Percentiles rank a stretch among this genome's conserved stretches.
Evolutionary conservation across 2,113 vertebrate species (phyloP).

Genomic region (Uria lomvia): DNA sequence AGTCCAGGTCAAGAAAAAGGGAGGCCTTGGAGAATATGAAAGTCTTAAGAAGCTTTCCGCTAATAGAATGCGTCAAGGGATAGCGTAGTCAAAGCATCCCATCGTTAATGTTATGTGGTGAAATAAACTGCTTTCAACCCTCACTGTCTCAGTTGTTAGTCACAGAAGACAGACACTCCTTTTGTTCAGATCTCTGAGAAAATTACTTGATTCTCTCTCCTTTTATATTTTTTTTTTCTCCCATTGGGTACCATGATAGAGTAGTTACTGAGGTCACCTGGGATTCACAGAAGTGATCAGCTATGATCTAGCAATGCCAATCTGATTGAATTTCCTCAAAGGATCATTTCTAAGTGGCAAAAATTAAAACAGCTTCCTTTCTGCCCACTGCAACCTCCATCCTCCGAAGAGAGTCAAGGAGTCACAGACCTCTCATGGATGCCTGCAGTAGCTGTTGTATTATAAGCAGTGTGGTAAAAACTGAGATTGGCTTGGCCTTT

Average conservation of each 20-base stretch:
- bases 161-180: neutral
- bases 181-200: neutral
- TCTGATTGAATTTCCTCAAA: neutral
- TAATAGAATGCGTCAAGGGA: conserved; percentile 55
- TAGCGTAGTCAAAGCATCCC: neutral
- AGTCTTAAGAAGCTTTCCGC: conserved; percentile 54
- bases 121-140: conserved; percentile 46
- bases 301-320: neutral
- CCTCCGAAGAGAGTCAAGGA: neutral
- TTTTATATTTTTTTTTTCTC: neutral
- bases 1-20: conserved; percentile 56
- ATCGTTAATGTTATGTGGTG: conserved; percentile 35
- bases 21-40: conserved; percentile 66
- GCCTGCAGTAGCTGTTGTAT: neutral
- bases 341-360: neutral
- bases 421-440: neutral
- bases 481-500: neutral
- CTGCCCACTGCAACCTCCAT: neutral
- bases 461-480: neutral
- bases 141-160: neutral
- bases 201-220: neutral
- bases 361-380: neutral
- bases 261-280: neutral
- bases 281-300: neutral
- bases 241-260: neutral